A percentile compares a stretch with the other conserved stretches of the same genome.
These are phyloP conservation scores for Hypercompe scribonia DNA, from an alignment of 2,888 invertebrate genomes.

Conservation along the genomic window DNA sequence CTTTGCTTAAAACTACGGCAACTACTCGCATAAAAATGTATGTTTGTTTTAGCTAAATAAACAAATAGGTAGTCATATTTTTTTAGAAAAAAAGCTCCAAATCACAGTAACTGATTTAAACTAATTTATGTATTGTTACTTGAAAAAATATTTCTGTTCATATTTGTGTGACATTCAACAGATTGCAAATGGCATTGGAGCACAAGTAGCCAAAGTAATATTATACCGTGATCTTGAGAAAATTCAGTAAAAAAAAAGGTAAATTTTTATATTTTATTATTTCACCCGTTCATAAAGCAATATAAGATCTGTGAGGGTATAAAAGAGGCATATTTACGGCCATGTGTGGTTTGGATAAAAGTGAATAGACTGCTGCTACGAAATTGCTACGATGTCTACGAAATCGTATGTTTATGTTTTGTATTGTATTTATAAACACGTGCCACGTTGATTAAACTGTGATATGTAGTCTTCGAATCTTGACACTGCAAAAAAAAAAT, in stretches of 20 bases:
- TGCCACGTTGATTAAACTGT: slow-evolving; percentile 1
- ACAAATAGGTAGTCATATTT: too few relatives aligned
- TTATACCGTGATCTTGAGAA: neutral
- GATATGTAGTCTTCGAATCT: neutral
- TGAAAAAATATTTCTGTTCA: too few relatives aligned
- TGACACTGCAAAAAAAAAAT: neutral
- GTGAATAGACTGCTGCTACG: slow-evolving; percentile 17
- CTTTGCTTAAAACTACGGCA: neutral
- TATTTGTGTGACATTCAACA: too few relatives aligned
- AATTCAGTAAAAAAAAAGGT: neutral
- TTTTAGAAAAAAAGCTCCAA: too few relatives aligned
- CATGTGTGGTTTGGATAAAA: slow-evolving; percentile 6
- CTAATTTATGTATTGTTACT: too few relatives aligned
- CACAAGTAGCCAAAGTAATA: neutral
- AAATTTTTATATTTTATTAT: neutral
- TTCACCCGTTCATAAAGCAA: neutral
- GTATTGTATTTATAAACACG: neutral
- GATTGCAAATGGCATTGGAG: neutral
- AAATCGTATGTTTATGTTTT: slow-evolving; percentile 13
- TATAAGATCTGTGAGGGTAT: slow-evolving; percentile 8
- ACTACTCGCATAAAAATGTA: neutral
- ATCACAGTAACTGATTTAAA: too few relatives aligned
- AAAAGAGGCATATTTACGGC: slow-evolving; percentile 10
- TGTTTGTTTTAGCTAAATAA: too few relatives aligned
- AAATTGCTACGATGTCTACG: slow-evolving; percentile 19